These are phyloP conservation scores for Dipodomys stephensi DNA, from an alignment of 2,113 vertebrate genomes.

Conservation along the genomic window DNA sequence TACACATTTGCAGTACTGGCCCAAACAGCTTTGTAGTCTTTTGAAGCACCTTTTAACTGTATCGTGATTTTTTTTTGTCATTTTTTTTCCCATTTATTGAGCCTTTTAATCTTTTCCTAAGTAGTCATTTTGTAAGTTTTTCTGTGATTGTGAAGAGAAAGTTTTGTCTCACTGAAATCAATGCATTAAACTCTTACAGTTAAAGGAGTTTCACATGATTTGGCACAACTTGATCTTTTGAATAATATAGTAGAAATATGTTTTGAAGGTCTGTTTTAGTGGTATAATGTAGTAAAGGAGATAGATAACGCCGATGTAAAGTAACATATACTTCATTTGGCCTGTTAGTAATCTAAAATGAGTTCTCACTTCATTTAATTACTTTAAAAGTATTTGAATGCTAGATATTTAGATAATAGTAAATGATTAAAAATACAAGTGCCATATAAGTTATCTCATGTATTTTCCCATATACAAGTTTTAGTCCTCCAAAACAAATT, in stretches of 20 bases:
- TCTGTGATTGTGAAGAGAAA: constrained; percentile 35
- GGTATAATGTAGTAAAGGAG: neutral
- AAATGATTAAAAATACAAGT: constrained; percentile 2
- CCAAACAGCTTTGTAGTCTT: neutral
- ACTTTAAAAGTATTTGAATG: constrained; percentile 24
- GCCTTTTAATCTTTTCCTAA: neutral
- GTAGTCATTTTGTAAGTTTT: constrained; percentile 40
- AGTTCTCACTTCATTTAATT: neutral
- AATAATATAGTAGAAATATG: neutral
- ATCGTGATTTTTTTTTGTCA: neutral
- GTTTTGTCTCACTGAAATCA: constrained; percentile 5
- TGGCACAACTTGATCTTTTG: constrained; percentile 21
- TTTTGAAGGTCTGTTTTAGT: neutral
- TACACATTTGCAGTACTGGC: no score
- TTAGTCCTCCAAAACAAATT: neutral
- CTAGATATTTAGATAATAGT: neutral
- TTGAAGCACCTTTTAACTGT: neutral
- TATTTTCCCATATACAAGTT: neutral
- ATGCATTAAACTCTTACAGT: neutral
- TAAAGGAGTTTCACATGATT: constrained; percentile 2
- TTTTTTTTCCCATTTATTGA: neutral
- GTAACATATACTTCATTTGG: neutral
- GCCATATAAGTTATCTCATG: neutral
- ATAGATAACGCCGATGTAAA: neutral
- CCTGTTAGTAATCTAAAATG: neutral